Base-by-base conservation (phyloP, 2,797 vertebrate species). In the Chromis chromis region DNA sequence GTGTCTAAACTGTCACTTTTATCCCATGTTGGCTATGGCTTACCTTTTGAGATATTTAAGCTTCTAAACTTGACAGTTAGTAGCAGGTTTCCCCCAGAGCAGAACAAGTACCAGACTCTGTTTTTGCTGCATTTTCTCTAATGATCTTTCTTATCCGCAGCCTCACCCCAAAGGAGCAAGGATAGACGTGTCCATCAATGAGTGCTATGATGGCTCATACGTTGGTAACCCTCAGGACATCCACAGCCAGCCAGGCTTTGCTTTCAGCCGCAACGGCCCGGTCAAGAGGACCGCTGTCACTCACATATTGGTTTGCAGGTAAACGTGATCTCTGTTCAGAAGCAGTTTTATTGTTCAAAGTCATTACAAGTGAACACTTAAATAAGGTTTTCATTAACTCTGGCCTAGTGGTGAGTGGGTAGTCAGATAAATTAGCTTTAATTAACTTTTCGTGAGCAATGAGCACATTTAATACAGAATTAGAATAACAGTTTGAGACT, bases 201-300 rank as follows among this genome's bases (percentile, higher is more conserved):
- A 99, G 90, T 98, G 97, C 91, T 99, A 99, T 0, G 98, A 99
- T 44, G 98, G 98, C 84, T 99, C 98, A 6, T 99, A 99, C 17
- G 98, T 98, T 17, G 98, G 98, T 52, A 99, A 99, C 89, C 98
- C 98, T 76, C 98, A 99, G 94, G 98, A 99, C 91, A 98, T 99
- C 90, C 98, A 99, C 94, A 98, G 97, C 55, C 98, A 99, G 48
- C 98, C 98, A 0, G 98, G 98, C 49, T 99, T 99, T 66, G 98
- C 98, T 86, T 99, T 99, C 93, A 99, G 98, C 90, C 96, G 98
- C 74, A 99, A 99, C 0, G 98, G 98, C 21, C 98, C 98, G 0
- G 98, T 99, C 66, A 99, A 99, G 76, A 96, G 98, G 89, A 99
- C 98, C 0, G 95, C 97, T 0, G 98, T 99, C 67, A 99, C 98